Conservation (phyloP, 2,888 invertebrate species). For the Mimumesa dahlbomi region DNA sequence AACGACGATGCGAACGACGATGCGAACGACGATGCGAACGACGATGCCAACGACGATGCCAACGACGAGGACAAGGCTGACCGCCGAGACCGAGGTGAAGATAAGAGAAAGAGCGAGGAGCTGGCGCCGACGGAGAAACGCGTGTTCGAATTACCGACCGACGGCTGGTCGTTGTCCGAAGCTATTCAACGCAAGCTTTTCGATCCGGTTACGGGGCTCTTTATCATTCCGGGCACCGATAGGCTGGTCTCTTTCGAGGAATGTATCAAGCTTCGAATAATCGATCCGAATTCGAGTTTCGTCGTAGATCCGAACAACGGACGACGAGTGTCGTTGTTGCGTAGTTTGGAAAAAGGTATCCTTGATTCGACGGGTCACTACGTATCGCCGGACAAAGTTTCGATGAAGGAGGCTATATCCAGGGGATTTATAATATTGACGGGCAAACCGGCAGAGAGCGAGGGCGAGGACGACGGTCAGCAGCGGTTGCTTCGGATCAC, state of each 20-base stretch:
- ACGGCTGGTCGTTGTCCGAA: constrained; percentile 91
- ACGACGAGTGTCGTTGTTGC: constrained; percentile 85
- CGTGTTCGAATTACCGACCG: constrained; percentile 89
- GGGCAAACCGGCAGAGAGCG: constrained; percentile 79
- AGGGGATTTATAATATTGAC: constrained; percentile 85
- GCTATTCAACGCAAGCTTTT: constrained; percentile 92
- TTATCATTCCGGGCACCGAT: constrained; percentile 93
- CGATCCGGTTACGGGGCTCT: constrained; percentile 91
- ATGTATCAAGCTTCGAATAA: constrained; percentile 91
- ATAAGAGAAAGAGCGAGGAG: constrained; percentile 16
- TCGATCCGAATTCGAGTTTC: constrained; percentile 90
- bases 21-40: no score
- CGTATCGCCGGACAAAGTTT: constrained; percentile 82
- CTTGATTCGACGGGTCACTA: constrained; percentile 91
- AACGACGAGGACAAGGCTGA: neutral
- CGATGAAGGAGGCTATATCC: constrained; percentile 89
- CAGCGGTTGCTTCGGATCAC: constrained; percentile 88
- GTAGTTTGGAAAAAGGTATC: constrained; percentile 90
- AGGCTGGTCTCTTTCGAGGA: constrained; percentile 92
- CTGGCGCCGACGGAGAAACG: constrained; percentile 83
- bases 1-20: no score
- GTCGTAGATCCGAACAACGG: constrained; percentile 90
- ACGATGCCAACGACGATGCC: neutral
- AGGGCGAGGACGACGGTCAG: constrained; percentile 77
- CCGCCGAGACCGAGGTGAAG: neutral